Percentiles rank a stretch among this genome's conserved stretches.
Conservation (phyloP, 2,888 invertebrate genomes). For the Archips xylosteana region DNA sequence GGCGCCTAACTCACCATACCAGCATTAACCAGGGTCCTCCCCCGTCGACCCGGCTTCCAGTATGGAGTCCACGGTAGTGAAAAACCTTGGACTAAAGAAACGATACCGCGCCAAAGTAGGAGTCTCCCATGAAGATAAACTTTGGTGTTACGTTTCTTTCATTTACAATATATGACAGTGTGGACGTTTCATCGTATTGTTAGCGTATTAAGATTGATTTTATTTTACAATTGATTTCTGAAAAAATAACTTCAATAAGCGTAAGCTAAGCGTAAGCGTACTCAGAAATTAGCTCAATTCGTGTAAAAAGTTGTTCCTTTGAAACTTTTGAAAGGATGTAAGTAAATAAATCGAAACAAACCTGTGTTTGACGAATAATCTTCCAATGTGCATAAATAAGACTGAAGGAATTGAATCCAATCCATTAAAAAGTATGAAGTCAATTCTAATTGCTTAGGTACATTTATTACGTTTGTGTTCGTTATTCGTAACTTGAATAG, state of each 20-base stretch:
- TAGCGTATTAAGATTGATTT: slow-evolving; percentile 26
- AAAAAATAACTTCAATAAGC: slow-evolving; percentile 10
- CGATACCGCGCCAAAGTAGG: slow-evolving; percentile 58
- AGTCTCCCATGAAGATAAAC: slow-evolving; percentile 55
- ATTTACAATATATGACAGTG: slow-evolving; percentile 32
- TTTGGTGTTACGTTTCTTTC: slow-evolving; percentile 54
- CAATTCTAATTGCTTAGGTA: slow-evolving; percentile 25
- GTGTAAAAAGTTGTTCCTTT: slow-evolving; percentile 59
- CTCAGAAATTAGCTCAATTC: slow-evolving; percentile 59
- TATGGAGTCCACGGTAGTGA: slow-evolving; percentile 70
- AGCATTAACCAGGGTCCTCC: slow-evolving; percentile 62
- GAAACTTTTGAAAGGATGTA: slow-evolving; percentile 47
- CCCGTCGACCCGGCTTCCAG: slow-evolving; percentile 52
- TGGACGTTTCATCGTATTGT: slow-evolving; percentile 40
- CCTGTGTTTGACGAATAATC: slow-evolving; percentile 43
- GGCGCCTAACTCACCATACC: slow-evolving; percentile 58
- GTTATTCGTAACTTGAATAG: slow-evolving; percentile 33
- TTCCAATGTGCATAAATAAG: slow-evolving; percentile 60
- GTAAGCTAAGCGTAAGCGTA: slow-evolving; percentile 43
- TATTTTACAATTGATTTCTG: slow-evolving; percentile 34
- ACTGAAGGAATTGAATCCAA: slow-evolving; percentile 57
- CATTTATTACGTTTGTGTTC: slow-evolving; percentile 32
- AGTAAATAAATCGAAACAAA: slow-evolving; percentile 34
- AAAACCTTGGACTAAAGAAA: slow-evolving; percentile 65
- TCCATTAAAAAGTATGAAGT: slow-evolving; percentile 25